Percentiles rank a stretch among this genome's conserved stretches.
phyloP scores from a whole-genome alignment of 2,888 invertebrate species.

The Apoda limacodes region DNA sequence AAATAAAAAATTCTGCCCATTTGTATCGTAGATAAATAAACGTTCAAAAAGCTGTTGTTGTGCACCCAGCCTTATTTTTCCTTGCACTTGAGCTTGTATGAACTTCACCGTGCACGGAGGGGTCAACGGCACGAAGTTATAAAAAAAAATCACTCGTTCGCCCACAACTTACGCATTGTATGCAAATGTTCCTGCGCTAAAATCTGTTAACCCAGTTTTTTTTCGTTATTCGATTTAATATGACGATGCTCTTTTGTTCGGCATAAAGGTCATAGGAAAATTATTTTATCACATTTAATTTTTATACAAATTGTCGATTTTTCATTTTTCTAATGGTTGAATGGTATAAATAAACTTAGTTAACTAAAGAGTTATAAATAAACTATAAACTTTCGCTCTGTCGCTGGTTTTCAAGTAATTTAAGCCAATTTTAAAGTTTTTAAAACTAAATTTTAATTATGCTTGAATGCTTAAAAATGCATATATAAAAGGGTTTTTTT shows the following conservation, averaged over 20 bases:
- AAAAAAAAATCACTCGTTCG: constrained; percentile 4
- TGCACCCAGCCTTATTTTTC: background rate
- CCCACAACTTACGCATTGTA: constrained; percentile 19
- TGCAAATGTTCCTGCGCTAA: constrained; percentile 14
- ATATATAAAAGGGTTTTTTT: too few species aligned
- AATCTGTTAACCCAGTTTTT: background rate
- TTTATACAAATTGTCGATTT: background rate
- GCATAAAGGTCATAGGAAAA: background rate
- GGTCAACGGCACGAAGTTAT: background rate
- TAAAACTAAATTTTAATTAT: too few species aligned
- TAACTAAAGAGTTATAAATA: too few species aligned
- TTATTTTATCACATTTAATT: background rate
- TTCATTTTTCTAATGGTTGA: background rate
- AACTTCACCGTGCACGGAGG: background rate
- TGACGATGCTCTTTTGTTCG: too few species aligned
- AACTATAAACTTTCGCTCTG: too few species aligned
- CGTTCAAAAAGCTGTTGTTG: background rate
- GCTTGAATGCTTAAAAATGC: too few species aligned
- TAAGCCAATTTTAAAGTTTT: too few species aligned
- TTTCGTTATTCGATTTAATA: too few species aligned
- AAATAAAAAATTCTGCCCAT: background rate
- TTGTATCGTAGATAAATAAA: background rate
- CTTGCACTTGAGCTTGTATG: background rate
- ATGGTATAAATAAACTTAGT: background rate
- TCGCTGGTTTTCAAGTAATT: too few species aligned